Conservation (phyloP, 2,888 invertebrate species). For the Brenthis daphne region DNA sequence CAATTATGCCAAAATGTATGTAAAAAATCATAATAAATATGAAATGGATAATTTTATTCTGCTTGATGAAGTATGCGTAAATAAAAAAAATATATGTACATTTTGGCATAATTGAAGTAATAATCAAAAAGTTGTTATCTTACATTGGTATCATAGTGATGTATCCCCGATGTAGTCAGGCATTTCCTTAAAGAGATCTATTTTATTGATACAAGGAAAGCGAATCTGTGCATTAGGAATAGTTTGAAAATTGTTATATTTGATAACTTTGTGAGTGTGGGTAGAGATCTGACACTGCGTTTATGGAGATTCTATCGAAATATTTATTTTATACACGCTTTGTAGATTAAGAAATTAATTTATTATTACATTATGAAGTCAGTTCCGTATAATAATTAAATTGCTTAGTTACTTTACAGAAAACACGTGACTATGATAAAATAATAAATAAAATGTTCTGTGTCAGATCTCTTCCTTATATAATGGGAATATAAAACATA, state of each 20-base stretch:
- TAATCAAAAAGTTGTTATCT: neutral
- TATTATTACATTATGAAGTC: neutral
- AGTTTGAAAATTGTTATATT: constrained; percentile 21
- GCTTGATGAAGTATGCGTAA: neutral
- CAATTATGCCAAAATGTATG: constrained; percentile 1
- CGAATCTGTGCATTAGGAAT: constrained; percentile 21
- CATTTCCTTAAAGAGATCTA: constrained; percentile 19
- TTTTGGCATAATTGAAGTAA: constrained; percentile 12
- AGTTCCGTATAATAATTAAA: neutral
- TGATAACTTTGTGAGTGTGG: constrained; percentile 7
- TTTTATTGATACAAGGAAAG: constrained; percentile 25
- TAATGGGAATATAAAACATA: neutral
- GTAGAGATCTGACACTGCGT: constrained; percentile 8
- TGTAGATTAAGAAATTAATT: neutral
- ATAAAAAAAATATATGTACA: neutral
- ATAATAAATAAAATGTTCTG: neutral
- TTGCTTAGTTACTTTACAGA: neutral
- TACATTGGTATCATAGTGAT: neutral
- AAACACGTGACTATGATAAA: too few species aligned
- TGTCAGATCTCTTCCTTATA: constrained; percentile 13
- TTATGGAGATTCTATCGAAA: neutral
- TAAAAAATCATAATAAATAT: neutral
- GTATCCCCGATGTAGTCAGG: constrained; percentile 3
- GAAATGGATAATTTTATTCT: neutral
- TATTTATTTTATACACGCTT: neutral